Conservation (phyloP, 1,140 invertebrate species). For the Cotesia glomerata region DNA sequence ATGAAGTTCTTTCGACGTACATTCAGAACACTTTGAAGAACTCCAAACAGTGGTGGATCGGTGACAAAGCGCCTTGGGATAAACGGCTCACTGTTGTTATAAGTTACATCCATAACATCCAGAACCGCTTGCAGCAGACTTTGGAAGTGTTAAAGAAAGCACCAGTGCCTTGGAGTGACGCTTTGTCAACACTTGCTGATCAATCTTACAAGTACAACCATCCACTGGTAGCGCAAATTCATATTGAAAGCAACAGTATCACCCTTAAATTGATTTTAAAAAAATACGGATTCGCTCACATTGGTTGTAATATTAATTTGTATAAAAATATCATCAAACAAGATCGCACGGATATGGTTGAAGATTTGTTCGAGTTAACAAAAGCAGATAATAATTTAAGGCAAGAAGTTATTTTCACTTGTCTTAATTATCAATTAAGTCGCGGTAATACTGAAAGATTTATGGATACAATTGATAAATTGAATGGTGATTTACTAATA, state of each 20-base stretch:
- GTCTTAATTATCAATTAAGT: conserved; percentile 42
- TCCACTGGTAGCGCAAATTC: conserved; percentile 44
- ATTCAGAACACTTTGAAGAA: conserved; percentile 46
- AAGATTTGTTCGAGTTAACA: conserved; percentile 48
- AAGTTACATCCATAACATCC: conserved; percentile 43
- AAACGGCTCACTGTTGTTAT: conserved; percentile 44
- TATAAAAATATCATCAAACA: conserved; percentile 49
- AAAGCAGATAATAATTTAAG: conserved; percentile 44
- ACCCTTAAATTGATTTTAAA: conserved; percentile 50
- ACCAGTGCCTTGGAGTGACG: conserved; percentile 52
- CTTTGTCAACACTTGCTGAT: conserved; percentile 44
- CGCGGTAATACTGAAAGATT: conserved; percentile 45
- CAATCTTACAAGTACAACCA: conserved; percentile 42
- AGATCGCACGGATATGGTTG: conserved; percentile 41
- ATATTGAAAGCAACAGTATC: conserved; percentile 43
- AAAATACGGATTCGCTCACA: conserved; percentile 51
- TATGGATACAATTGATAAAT: conserved; percentile 40
- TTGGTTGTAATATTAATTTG: conserved; percentile 47
- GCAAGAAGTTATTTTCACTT: conserved; percentile 39
- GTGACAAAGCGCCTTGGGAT: conserved; percentile 53
- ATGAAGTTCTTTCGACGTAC: conserved; percentile 46
- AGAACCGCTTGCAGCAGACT: conserved; percentile 48
- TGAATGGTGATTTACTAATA: conserved; percentile 40
- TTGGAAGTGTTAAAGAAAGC: conserved; percentile 49
- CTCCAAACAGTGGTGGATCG: conserved; percentile 50